These are phyloP conservation scores for Lineus longissimus DNA, from an alignment of 1,140 invertebrate species.

Conservation along the genomic window DNA sequence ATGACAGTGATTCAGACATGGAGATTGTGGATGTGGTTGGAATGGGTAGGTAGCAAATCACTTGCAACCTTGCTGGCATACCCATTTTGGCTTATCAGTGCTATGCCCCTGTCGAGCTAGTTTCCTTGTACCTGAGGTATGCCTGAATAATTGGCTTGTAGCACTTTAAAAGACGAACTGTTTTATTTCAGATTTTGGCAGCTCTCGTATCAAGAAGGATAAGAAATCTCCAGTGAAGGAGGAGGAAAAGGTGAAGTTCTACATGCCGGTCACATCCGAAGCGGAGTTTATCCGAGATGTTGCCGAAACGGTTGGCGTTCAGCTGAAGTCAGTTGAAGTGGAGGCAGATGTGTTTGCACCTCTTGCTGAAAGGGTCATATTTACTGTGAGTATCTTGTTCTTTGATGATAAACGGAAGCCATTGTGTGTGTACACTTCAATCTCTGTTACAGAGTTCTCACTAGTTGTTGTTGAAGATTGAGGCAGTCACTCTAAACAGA, in stretches of 20 bases:
- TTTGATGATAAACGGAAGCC: too few relatives aligned
- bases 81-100: too few relatives aligned
- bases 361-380: neutral
- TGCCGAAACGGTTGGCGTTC: neutral
- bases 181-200: neutral
- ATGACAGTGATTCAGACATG: neutral
- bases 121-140: neutral
- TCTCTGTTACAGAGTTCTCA: too few relatives aligned
- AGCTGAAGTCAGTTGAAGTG: neutral
- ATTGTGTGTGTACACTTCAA: too few relatives aligned
- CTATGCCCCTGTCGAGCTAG: too few relatives aligned
- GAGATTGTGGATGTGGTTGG: neutral
- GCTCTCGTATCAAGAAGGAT: neutral
- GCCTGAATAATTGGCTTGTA: neutral
- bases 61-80: too few relatives aligned
- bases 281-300: neutral
- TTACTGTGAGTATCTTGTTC: slow-evolving; percentile 1
- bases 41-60: neutral
- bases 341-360: neutral
- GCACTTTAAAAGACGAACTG: neutral
- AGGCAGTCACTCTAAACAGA: too few relatives aligned
- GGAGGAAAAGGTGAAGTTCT: neutral
- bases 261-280: neutral
- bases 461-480: too few relatives aligned
- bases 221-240: neutral